Evolutionary conservation across 2,888 invertebrate species (phyloP).

Genomic region (Timema cristinae): DNA sequence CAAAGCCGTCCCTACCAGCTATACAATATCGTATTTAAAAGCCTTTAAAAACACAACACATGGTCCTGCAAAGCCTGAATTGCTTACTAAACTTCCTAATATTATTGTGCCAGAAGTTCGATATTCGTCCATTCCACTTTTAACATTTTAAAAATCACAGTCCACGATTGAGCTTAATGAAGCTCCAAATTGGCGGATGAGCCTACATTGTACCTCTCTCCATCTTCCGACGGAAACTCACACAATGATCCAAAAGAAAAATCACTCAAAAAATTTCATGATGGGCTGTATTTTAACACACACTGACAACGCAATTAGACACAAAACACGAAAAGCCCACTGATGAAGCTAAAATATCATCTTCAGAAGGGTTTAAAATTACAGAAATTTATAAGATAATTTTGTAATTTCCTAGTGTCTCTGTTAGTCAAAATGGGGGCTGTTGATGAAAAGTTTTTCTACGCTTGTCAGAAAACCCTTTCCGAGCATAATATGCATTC

Average conservation of each 20-base stretch:
- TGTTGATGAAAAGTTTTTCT: slow-evolving; percentile 93
- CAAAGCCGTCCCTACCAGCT: slow-evolving; percentile 47
- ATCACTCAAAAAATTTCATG: slow-evolving; percentile 33
- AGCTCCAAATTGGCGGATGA: slow-evolving; percentile 54
- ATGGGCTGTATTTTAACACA: slow-evolving; percentile 44
- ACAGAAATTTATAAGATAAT: slow-evolving; percentile 66
- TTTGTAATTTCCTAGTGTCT: slow-evolving; percentile 72
- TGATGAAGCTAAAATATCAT: slow-evolving; percentile 42
- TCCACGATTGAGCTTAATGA: slow-evolving; percentile 80
- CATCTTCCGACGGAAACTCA: slow-evolving; percentile 69
- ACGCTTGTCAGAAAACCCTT: slow-evolving; percentile 88
- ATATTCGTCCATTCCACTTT: slow-evolving; percentile 68
- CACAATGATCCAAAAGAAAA: slow-evolving; percentile 57
- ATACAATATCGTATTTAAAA: slow-evolving; percentile 43
- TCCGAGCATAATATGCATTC: slow-evolving; percentile 50
- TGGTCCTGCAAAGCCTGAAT: slow-evolving; percentile 44
- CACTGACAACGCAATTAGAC: slow-evolving; percentile 39
- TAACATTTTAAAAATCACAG: slow-evolving; percentile 67
- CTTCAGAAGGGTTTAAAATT: slow-evolving; percentile 38
- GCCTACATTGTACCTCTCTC: slow-evolving; percentile 58
- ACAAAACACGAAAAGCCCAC: slow-evolving; percentile 34
- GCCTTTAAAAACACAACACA: slow-evolving; percentile 46
- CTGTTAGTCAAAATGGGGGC: slow-evolving; percentile 90
- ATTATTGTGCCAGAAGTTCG: slow-evolving; percentile 58
- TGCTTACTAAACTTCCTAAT: slow-evolving; percentile 42